Evolutionary conservation across 2,113 vertebrate species (phyloP), one percentile per base, ranked within the genome.

Genomic region (Zonotrichia leucophrys): DNA sequence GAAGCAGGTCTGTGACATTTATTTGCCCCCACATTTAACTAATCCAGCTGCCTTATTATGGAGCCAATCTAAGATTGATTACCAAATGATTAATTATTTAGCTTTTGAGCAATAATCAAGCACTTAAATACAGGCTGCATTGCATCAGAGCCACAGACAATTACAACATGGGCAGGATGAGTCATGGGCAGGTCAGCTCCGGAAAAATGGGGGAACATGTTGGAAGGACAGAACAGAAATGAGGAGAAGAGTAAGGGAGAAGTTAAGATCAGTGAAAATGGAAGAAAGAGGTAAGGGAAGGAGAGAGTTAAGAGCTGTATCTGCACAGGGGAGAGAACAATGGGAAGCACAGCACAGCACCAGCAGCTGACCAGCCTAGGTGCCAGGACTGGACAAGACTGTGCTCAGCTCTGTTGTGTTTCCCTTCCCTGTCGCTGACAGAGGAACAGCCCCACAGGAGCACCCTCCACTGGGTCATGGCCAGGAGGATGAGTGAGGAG

Each of bases 301-400:
- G 11, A 46, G 24, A 28, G 37, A 30, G 27, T 31, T 6, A n/a
- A 59, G 50, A 62, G 19, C 33, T 23, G 13, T 25, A n/a, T 37
- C 58, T 86, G 20, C 1, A 0, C 0, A 31, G n/a, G 5, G 13
- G 12, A 62, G 42, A 35, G 11, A 49, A 10, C 0, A 0, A 21
- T 16, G 60, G 64, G 55, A 70, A 69, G 55, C n/a, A 27, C 5
- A 74, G 55, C n/a, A 27, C 5, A 58, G 22, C 17, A 21, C 22
- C 11, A 46, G n/a, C 28, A 70, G 37, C 37, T 78, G 62, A 20
- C 5, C 44, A 66, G 24, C 7, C 23, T 10, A 21, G 50, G 25
- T 58, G 10, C 44, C 59, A 60, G 55, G 47, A 42, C 42, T 20
- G 8, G 53, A 50, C 20, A 82, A 46, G 68, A 42, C 67, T 10